These are phyloP conservation scores for Choreutis nemorana DNA, from an alignment of 2,888 invertebrate species.

Conservation along the genomic window DNA sequence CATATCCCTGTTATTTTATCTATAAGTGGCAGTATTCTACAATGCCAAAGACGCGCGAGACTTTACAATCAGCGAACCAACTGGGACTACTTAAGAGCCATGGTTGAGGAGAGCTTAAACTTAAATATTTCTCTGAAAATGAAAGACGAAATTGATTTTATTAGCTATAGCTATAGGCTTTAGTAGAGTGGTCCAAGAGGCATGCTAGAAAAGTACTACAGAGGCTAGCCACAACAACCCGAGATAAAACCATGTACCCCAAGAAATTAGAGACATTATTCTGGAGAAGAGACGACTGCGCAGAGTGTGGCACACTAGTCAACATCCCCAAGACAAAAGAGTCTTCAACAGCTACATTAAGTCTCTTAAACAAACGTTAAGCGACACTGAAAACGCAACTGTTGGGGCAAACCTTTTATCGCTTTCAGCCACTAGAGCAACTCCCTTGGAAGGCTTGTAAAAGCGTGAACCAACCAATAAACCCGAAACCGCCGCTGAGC, in stretches of 20 bases:
- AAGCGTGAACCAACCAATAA: background rate
- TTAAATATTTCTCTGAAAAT: background rate
- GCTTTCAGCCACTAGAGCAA: background rate
- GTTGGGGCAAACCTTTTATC: background rate
- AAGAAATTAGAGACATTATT: background rate
- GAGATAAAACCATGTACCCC: background rate
- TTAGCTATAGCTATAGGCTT: background rate
- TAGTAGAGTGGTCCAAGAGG: too few relatives aligned
- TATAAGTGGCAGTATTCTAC: background rate
- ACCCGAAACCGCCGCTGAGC: background rate
- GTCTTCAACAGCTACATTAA: too few relatives aligned
- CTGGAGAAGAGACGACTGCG: background rate
- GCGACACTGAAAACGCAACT: too few relatives aligned
- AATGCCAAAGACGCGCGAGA: background rate
- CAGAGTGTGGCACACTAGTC: background rate
- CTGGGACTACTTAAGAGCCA: background rate
- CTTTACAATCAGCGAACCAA: background rate
- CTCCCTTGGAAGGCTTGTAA: background rate
- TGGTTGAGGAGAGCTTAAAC: background rate
- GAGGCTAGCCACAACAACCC: background rate
- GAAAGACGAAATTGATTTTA: background rate
- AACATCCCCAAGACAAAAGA: too few relatives aligned
- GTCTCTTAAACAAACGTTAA: too few relatives aligned
- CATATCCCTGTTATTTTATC: background rate
- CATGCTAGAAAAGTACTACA: background rate